These are phyloP conservation scores for Philonicus albiceps DNA, from an alignment of 2,888 invertebrate genomes.

Conservation along the genomic window DNA sequence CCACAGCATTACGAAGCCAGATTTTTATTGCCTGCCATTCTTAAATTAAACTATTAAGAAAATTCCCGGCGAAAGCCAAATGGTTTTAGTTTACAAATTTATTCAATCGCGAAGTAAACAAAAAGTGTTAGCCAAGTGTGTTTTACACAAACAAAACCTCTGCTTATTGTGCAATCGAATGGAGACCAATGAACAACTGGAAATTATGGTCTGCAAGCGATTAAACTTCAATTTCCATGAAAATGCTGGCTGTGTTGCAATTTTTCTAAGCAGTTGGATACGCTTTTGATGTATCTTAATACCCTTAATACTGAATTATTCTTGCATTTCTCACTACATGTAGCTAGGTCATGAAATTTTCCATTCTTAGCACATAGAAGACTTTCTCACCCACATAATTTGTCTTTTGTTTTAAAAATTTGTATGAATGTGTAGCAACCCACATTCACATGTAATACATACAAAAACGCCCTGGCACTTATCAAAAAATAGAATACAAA, in stretches of 20 bases:
- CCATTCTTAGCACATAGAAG: not conserved
- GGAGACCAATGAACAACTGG: not conserved
- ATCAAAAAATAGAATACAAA: not conserved
- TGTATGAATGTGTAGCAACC: not conserved
- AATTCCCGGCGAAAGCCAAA: not conserved
- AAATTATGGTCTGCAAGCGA: not conserved
- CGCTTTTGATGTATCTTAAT: not conserved
- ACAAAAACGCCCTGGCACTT: not conserved
- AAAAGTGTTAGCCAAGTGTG: not conserved
- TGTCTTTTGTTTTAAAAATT: not conserved
- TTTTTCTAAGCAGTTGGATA: not conserved
- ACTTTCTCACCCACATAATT: not conserved
- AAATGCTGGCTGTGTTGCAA: not conserved
- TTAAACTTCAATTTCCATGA: not conserved
- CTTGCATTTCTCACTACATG: not conserved
- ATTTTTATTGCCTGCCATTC: not conserved
- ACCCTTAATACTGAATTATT: not conserved
- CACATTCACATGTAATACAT: not conserved
- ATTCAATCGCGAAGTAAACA: not conserved
- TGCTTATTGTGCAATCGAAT: not conserved
- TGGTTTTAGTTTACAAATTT: not conserved
- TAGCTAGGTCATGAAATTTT: not conserved
- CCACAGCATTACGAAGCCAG: not conserved
- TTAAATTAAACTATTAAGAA: not conserved
- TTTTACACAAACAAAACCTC: not conserved